A percentile compares a stretch with the other conserved stretches of the same genome.
phyloP scores from a whole-genome alignment of 2,888 invertebrate genomes.

The Eristalinus aeneus region DNA sequence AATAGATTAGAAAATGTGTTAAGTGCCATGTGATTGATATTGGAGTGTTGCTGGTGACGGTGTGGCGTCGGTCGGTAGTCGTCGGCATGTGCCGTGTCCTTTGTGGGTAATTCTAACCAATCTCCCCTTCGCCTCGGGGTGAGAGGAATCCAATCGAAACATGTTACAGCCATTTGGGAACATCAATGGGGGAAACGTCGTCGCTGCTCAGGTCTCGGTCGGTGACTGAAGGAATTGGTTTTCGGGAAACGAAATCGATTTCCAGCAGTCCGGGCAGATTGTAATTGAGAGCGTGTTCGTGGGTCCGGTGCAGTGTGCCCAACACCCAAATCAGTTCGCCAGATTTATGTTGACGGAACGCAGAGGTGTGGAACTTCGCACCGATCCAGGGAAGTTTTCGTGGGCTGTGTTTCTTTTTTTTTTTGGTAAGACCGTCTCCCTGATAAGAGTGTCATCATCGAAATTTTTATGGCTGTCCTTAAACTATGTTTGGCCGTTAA shows the following conservation, averaged over 20 bases:
- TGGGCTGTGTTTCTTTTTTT: slow-evolving; percentile 27
- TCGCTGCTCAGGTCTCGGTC: background rate
- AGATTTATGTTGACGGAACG: slow-evolving; percentile 52
- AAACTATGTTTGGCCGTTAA: slow-evolving; percentile 52
- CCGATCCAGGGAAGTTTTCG: background rate
- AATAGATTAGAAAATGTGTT: slow-evolving; percentile 48
- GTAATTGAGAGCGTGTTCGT: slow-evolving; percentile 13
- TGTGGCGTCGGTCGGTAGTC: background rate
- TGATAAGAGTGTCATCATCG: slow-evolving; percentile 66
- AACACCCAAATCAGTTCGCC: slow-evolving; percentile 29
- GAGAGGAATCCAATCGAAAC: slow-evolving; percentile 33
- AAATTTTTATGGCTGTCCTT: slow-evolving; percentile 65
- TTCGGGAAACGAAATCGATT: slow-evolving; percentile 52
- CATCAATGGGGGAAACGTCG: background rate
- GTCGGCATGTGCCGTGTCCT: background rate
- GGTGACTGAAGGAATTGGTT: slow-evolving; percentile 12
- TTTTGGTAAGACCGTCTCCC: background rate
- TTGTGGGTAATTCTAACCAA: background rate
- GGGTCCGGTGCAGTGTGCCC: background rate
- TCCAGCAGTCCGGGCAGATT: slow-evolving; percentile 20
- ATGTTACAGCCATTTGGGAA: slow-evolving; percentile 44
- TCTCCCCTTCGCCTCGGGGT: background rate
- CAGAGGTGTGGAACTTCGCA: slow-evolving; percentile 15
- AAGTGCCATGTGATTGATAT: slow-evolving; percentile 47
- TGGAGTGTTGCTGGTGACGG: slow-evolving; percentile 3